A percentile compares a stretch with the other conserved stretches of the same genome.
phyloP scores from a whole-genome alignment of 2,113 vertebrate genomes.

The Dunckerocampus dactyliophorus region DNA sequence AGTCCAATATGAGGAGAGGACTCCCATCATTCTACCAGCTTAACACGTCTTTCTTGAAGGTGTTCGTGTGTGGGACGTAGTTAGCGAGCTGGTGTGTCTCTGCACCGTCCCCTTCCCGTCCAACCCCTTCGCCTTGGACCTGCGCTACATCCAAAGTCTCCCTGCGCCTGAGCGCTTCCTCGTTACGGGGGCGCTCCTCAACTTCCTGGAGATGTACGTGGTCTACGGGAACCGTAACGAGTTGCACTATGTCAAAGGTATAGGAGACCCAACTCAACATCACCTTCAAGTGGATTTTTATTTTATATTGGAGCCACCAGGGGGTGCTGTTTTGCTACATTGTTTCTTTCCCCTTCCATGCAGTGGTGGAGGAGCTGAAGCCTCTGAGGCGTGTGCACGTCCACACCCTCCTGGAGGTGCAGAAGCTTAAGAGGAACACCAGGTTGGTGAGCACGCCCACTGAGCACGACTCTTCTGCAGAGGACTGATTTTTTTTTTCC shows the following conservation, averaged over 20 bases:
- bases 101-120: constrained; percentile 74
- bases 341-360: constrained; percentile 1
- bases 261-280: background rate
- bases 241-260: constrained; percentile 69
- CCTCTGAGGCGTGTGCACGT: constrained; percentile 68
- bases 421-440: constrained; percentile 26
- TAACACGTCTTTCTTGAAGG: constrained; percentile 40
- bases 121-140: constrained; percentile 77
- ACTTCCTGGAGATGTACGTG: constrained; percentile 73
- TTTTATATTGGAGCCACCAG: constrained; percentile 20
- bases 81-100: constrained; percentile 73
- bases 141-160: constrained; percentile 71
- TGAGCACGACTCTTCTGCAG: constrained; percentile 2
- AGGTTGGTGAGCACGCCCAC: background rate
- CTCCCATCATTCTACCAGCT: background rate
- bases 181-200: constrained; percentile 70
- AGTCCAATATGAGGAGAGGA: constrained; percentile 41
- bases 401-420: constrained; percentile 65
- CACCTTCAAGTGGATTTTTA: too few species aligned
- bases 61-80: constrained; percentile 71
- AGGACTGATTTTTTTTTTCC: constrained; percentile 8
- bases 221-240: constrained; percentile 67
- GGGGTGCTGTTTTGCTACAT: constrained; percentile 28
- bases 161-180: constrained; percentile 70
- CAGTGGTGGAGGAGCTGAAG: constrained; percentile 74